Base-by-base conservation (phyloP, 2,888 invertebrate genomes). In the Ferrisia virgata region DNA sequence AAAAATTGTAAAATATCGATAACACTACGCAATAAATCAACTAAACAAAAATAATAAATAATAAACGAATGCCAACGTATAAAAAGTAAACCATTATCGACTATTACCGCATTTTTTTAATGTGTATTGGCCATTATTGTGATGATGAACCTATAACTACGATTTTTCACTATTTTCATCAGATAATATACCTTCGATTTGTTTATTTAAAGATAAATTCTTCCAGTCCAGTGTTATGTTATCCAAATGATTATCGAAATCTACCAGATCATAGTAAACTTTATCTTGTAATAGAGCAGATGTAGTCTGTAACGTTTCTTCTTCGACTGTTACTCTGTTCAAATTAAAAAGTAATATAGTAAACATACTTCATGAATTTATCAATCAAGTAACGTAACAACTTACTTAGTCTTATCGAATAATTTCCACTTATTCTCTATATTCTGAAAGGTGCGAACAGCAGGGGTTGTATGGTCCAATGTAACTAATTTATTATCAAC, bases 161-260 rank as follows among this genome's bases (percentile, higher is more conserved):
- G 33, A 72, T 25, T 72, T 69, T 13, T 69, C 5, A 31, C 31
- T 69, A 5, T 15, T 31, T 15, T n/a, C 15, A 53, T 53, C 53
- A 8, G 53, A 53, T 11, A 11, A 53, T 9, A 72, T 72, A 25
- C 89, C 87, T 58, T 91, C 90, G 87, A 93, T 91, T 86, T 90
- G 89, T 86, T 91, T 89, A 88, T 93, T 93, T 72, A 94, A 90
- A 85, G 91, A 90, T 5, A 89, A 88, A 89, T 99, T 99, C 87
- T 92, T 93, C 96, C 98, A 99, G 89, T 98, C 97, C 85, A 93
- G 91, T 25, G 93, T 91, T 47, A 96, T 92, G 88, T 98, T 94
- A 89, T 99, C 98, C 86, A 99, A 91, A 89, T 98, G 98, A 90
- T 97, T 98, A 90, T 99, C 99, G 88, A 98, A 99, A 89, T 99